phyloP scores from a whole-genome alignment of 2,113 vertebrate species.

The Actinemys pallida region DNA sequence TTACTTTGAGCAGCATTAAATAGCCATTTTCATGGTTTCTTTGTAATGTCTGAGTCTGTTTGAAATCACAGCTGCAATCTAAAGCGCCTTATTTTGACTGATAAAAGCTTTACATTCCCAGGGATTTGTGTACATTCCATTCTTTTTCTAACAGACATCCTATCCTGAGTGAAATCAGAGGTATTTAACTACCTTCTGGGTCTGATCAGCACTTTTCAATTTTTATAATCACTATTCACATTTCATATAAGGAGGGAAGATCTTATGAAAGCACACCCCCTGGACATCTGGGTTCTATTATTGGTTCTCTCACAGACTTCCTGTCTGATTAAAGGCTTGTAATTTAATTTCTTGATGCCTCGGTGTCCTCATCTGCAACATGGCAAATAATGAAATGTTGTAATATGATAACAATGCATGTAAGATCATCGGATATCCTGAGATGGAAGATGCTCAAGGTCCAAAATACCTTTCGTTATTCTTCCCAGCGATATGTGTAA shows the following conservation, averaged over 20 bases:
- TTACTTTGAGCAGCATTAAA: neutral
- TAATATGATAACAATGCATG: neutral
- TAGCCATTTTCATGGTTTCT: neutral
- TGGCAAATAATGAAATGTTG: neutral
- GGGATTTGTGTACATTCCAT: neutral
- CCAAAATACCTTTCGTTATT: neutral
- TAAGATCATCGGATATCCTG: neutral
- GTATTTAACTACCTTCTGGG: neutral
- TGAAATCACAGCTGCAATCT: conserved; percentile 4
- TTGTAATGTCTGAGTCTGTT: neutral
- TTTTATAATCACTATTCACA: neutral
- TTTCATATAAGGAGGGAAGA: neutral
- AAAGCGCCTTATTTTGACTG: neutral
- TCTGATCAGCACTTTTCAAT: neutral
- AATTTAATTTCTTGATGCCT: neutral
- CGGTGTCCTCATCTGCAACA: neutral
- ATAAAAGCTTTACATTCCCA: conserved; percentile 1
- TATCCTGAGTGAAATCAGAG: neutral
- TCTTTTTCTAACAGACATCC: neutral
- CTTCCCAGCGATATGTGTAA: neutral
- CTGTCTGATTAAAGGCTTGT: neutral
- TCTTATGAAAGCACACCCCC: neutral
- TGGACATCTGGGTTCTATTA: neutral
- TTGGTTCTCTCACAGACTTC: neutral
- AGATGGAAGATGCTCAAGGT: neutral